Evolutionary conservation across 2,113 vertebrate genomes (phyloP), one percentile per base, ranked within the genome.

Genomic region (Pedetes capensis): DNA sequence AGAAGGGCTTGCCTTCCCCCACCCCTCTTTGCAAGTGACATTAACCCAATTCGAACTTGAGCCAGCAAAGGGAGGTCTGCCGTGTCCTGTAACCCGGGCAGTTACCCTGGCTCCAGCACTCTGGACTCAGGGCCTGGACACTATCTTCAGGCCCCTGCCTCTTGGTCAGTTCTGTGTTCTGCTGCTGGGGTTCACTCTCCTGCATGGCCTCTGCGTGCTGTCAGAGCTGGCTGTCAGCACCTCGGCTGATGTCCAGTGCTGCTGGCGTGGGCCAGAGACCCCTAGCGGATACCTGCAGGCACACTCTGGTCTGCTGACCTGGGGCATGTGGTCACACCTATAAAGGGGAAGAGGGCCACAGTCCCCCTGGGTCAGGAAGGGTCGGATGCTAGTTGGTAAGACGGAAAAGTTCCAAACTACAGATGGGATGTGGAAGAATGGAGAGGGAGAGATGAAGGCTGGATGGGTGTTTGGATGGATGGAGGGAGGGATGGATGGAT

Each of bases 111-210:
- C 39, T n/a, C 61, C 32, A 4, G 75, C 10, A 6, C 57, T 13
- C 6, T 4, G 64, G 72, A 29, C 32, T 6, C 34, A 0, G 34
- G 71, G 53, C 37, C 55, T 2, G 1, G 8, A 0, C 0, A 6
- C 2, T 7, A 3, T 49, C 34, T n/a, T n/a, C n/a, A n/a, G n/a
- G n/a, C n/a, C n/a, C n/a, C n/a, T n/a, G n/a, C n/a, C n/a, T 68
- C 23, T 29, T 6, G 49, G 37, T n/a, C 37, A 64, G 61, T 25
- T 37, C 63, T 11, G 37, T 61, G 55, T 72, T 61, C 53, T 8
- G 9, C 3, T 11, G 9, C 3, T 11, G 44, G 59, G 79, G 13
- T 10, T 49, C 37, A 2, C 37, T 34, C 37, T 3, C 51, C 29
- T 22, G 57, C 57, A 44, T 29, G n/a, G 44, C 20, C 37, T 17